Conservation (phyloP, 92 coral and sea anemone genomes). For the Diadumene lineata region DNA sequence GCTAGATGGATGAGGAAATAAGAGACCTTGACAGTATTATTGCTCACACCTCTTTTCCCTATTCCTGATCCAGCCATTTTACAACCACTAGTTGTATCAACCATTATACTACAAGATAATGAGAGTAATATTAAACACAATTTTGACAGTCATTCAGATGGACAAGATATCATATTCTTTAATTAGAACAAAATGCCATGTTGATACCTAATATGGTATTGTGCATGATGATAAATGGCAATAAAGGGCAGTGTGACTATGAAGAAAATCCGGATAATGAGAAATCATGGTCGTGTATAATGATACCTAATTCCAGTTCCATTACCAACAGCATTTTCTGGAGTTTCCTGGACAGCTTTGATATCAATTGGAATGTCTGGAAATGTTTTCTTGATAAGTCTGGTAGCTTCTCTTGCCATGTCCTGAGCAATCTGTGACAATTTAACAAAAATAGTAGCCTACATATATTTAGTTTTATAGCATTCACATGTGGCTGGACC, state of each 20-base stretch:
- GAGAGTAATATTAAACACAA: background rate
- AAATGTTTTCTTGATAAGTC: conserved; percentile 54
- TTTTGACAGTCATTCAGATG: too few species aligned
- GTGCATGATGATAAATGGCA: too few species aligned
- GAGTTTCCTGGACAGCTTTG: conserved; percentile 77
- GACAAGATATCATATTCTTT: too few species aligned
- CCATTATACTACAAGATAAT: conserved; percentile 60
- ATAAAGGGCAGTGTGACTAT: too few species aligned
- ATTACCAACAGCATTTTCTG: conserved; percentile 71
- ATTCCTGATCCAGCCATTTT: conserved; percentile 85
- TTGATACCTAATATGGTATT: too few species aligned
- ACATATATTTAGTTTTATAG: too few species aligned
- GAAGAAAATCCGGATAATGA: background rate
- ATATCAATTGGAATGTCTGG: conserved; percentile 70
- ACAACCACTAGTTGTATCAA: conserved; percentile 88
- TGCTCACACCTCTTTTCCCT: conserved; percentile 77
- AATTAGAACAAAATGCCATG: too few species aligned
- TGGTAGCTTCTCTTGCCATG: conserved; percentile 88
- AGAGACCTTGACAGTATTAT: background rate
- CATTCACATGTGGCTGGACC: too few species aligned
- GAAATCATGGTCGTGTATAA: background rate
- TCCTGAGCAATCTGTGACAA: conserved; percentile 76
- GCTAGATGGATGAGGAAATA: too few species aligned
- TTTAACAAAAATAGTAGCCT: background rate
- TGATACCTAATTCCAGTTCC: conserved; percentile 71